Base-by-base conservation (phyloP, 2,797 vertebrate genomes). In the Alosa sapidissima region DNA sequence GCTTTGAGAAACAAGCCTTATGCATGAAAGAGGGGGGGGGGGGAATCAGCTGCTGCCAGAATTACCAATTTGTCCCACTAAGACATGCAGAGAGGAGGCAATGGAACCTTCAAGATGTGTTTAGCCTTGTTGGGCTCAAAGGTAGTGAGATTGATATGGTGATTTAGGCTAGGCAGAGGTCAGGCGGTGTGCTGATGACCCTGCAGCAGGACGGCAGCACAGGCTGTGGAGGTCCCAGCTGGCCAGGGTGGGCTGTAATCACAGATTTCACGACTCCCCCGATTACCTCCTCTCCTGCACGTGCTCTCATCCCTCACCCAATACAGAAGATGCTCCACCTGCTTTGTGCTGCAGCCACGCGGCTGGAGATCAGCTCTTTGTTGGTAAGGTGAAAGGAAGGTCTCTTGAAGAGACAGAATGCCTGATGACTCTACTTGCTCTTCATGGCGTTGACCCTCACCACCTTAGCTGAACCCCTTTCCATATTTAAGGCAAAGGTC, bases 401-500 rank as follows among this genome's bases (percentile, higher is more conserved):
- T 24, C n/a, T 68, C 8, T 68, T 68, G 9, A 33, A 68, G 62
- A 28, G 10, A 28, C 13, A 16, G 33, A 65, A 65, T 33, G 10
- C 62, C 62, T 33, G 62, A 65, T 33, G 62, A 33, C 60, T 65
- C 24, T 13, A 10, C 24, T 33, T 65, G 24, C 24, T 72, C 36
- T 72, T 72, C 13, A 36, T 72, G 11, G 3, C 33, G 5, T 6
- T 13, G 4, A 13, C 19, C n/a, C 8, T 28, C 60, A 28, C 8
- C 60, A 6, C 60, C 33, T 41, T 72, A 72, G 65, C 28, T 36
- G 13, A 0, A 5, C 11, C 65, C 33, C 28, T 11, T 41, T 1
- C 51, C 49, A 81, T 83, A 51, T 83, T 81, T 83, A 85, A 65
- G 81, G 47, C 81, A 58, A 14, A 16, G 19, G 36, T 88, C 78